A percentile compares a stretch with the other conserved stretches of the same genome.
These are phyloP conservation scores for Pteronura brasiliensis DNA, from an alignment of 2,113 vertebrate genomes.

Conservation along the genomic window DNA sequence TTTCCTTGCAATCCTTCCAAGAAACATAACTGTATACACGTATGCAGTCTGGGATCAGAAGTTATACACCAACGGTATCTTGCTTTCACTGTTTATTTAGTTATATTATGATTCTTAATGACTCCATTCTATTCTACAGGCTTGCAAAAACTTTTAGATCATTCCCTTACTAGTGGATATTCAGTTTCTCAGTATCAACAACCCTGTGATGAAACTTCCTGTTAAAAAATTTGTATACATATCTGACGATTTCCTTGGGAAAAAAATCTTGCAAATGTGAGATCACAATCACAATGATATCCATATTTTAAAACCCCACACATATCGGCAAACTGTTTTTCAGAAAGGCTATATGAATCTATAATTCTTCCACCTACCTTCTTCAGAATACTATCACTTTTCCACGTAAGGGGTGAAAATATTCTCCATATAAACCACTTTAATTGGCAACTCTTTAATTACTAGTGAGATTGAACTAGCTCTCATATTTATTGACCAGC, in stretches of 20 bases:
- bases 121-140: not conserved
- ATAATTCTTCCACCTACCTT: not conserved
- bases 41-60: not conserved
- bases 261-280: not conserved
- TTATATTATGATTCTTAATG: not conserved
- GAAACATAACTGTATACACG: not conserved
- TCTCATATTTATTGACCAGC: not conserved
- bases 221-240: not conserved
- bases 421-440: not conserved
- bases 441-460: not conserved
- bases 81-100: not conserved
- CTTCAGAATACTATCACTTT: slow-evolving; percentile 15
- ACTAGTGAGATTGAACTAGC: not conserved
- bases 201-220: not conserved
- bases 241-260: not conserved
- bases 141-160: not conserved
- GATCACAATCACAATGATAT: not conserved
- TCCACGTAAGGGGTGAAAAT: not conserved
- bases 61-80: not conserved
- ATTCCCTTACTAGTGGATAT: not conserved
- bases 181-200: not conserved
- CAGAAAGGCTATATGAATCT: not conserved
- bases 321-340: not conserved
- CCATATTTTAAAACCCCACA: not conserved
- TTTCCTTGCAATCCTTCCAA: not conserved